Evolutionary conservation across 2,888 invertebrate species (phyloP), one percentile per base, ranked within the genome.

Genomic region (Erebia ligea): DNA sequence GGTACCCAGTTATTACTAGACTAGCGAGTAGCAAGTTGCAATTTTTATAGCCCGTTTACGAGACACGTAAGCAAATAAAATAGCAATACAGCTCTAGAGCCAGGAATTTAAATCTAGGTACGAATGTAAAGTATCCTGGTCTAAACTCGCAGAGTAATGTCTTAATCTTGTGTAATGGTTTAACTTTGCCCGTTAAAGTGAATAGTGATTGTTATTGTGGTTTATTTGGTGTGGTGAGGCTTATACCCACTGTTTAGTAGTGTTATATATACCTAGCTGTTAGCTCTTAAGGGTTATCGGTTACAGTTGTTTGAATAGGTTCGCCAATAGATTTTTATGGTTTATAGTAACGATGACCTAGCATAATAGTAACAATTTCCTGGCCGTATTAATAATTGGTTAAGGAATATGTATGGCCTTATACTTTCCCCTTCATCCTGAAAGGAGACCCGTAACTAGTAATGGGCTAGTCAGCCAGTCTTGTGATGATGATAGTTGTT

Each of bases 131-230:
- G 59, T 68, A 68, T 64, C 68, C 64, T 59, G 42, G 71, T 68
- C 64, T 63, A 59, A 67, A 67, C 67, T 70, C 64, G 68, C 67
- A 57, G 65, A 74, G 67, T 70, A 73, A 74, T 71, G 69, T 72
- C 72, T 70, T 77, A 77, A 77, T 76, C 75, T 76, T 62, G 56
- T 68, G 64, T 76, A 77, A 77, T 76, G 77, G 75, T 64, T 67
- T 45, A 77, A 77, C 73, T 77, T 77, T 69, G 69, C 68, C 73
- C 76, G 75, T 77, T 76, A 76, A 70, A 68, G 67, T 73, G 73
- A 66, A 73, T 73, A 70, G 70, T 45, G 70, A 68, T 68, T 71
- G 59, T 64, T 71, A 64, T 34, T 57, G 67, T 68, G 64, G 68
- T 68, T 68, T 68, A 62, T 62, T 67, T 63, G 67, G 56, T 48